Conservation (phyloP, 2,888 invertebrate genomes). For the Corythucha ciliata region DNA sequence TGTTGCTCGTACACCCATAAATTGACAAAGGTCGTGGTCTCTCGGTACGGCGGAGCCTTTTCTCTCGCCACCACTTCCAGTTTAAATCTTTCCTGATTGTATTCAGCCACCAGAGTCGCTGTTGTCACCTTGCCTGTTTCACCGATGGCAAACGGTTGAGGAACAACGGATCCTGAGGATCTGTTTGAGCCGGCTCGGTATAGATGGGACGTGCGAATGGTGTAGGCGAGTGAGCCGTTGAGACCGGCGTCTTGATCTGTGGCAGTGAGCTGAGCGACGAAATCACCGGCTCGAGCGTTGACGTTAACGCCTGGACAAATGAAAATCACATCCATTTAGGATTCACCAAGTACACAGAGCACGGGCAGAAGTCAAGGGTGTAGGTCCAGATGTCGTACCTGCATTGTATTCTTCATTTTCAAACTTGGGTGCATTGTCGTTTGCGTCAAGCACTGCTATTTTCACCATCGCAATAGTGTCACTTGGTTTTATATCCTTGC, state of each 20-base stretch:
- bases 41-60: conserved; percentile 64
- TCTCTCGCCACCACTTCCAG: conserved; percentile 77
- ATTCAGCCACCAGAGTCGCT: conserved; percentile 75
- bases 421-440: conserved; percentile 75
- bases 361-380: background rate
- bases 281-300: conserved; percentile 65
- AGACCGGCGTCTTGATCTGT: conserved; percentile 72
- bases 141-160: conserved; percentile 74
- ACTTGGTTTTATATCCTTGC: conserved; percentile 28
- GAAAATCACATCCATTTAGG: background rate
- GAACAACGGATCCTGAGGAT: conserved; percentile 76
- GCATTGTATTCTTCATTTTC: conserved; percentile 55
- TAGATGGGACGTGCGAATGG: conserved; percentile 69
- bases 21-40: conserved; percentile 65
- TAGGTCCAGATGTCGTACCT: conserved; percentile 42
- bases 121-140: conserved; percentile 63
- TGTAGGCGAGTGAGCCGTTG: conserved; percentile 73
- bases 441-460: conserved; percentile 66
- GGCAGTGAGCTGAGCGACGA: conserved; percentile 65
- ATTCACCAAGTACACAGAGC: background rate
- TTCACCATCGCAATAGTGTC: conserved; percentile 60
- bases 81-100: conserved; percentile 78
- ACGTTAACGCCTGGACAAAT: conserved; percentile 64
- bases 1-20: conserved; percentile 86
- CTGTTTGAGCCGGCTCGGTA: conserved; percentile 57